These are phyloP conservation scores for Crossaster papposus DNA, from an alignment of 53 echinoderm and acorn worm species.

Conservation along the genomic window DNA sequence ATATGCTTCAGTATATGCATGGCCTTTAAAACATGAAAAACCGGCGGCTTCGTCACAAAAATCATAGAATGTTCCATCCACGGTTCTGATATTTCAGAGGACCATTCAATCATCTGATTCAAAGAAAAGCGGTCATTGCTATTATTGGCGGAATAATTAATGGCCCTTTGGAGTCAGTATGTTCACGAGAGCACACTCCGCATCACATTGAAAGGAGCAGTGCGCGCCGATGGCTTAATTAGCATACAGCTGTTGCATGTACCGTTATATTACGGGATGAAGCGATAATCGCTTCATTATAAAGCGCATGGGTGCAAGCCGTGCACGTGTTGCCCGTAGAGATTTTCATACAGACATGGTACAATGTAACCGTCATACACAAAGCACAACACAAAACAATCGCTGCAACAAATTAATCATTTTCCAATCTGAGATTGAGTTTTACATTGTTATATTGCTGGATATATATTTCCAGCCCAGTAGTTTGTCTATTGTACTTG, in stretches of 20 bases:
- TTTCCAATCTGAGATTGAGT: too few species aligned
- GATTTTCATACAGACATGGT: background rate
- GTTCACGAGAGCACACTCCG: background rate
- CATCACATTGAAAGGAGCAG: background rate
- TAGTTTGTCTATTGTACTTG: too few species aligned
- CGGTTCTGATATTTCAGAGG: background rate
- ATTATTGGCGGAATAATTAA: slow-evolving; percentile 27
- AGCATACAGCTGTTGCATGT: slow-evolving; percentile 46
- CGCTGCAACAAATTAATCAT: background rate
- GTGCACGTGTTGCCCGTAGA: background rate
- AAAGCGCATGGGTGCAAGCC: background rate
- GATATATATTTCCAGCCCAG: too few species aligned
- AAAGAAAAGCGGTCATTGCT: slow-evolving; percentile 8
- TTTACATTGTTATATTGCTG: too few species aligned
- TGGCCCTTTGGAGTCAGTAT: background rate
- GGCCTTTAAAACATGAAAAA: too few species aligned
- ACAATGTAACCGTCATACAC: too few species aligned
- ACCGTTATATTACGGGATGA: background rate
- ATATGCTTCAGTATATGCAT: too few species aligned
- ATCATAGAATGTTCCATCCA: background rate
- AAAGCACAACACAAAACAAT: background rate
- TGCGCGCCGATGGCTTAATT: slow-evolving; percentile 1
- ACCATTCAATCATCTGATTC: background rate
- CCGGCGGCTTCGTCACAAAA: background rate
- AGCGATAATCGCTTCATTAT: slow-evolving; percentile 16